Percentiles rank a stretch among this genome's conserved stretches.
These are phyloP conservation scores for Axea sp. DNA, from an alignment of 2,888 invertebrate species.

Conservation along the genomic window DNA sequence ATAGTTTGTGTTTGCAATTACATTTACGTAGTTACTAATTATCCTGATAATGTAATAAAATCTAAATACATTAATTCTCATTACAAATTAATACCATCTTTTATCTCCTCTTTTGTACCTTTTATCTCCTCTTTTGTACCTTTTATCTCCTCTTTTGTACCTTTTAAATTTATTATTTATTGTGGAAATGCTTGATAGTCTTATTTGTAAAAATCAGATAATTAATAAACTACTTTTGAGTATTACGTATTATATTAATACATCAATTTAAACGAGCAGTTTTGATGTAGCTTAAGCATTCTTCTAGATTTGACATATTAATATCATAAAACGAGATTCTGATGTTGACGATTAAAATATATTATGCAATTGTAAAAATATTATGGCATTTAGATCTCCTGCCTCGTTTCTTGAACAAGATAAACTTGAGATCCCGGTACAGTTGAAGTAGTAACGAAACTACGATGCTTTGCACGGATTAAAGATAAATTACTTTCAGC, in stretches of 20 bases:
- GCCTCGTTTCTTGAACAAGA: slow-evolving; percentile 91
- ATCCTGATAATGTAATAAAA: slow-evolving; percentile 38
- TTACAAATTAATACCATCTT: slow-evolving; percentile 6
- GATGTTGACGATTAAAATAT: slow-evolving; percentile 64
- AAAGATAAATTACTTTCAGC: slow-evolving; percentile 96
- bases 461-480: slow-evolving; percentile 99
- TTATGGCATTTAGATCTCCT: slow-evolving; percentile 74
- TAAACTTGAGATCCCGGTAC: slow-evolving; percentile 95
- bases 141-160: too few relatives aligned
- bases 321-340: slow-evolving; percentile 56
- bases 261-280: not conserved
- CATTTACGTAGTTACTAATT: slow-evolving; percentile 8
- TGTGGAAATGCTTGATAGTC: slow-evolving; percentile 47
- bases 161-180: slow-evolving; percentile 26
- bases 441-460: slow-evolving; percentile 96
- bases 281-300: not conserved
- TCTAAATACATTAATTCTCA: slow-evolving; percentile 37
- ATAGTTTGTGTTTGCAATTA: slow-evolving; percentile 23
- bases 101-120: too few relatives aligned
- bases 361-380: slow-evolving; percentile 50
- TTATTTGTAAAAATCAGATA: slow-evolving; percentile 22
- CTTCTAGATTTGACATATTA: slow-evolving; percentile 1
- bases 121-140: too few relatives aligned
- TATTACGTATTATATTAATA: too few relatives aligned
- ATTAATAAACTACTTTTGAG: too few relatives aligned